Conservation (phyloP, 2,888 invertebrate genomes). For the Caenorhabditis sp. region DNA sequence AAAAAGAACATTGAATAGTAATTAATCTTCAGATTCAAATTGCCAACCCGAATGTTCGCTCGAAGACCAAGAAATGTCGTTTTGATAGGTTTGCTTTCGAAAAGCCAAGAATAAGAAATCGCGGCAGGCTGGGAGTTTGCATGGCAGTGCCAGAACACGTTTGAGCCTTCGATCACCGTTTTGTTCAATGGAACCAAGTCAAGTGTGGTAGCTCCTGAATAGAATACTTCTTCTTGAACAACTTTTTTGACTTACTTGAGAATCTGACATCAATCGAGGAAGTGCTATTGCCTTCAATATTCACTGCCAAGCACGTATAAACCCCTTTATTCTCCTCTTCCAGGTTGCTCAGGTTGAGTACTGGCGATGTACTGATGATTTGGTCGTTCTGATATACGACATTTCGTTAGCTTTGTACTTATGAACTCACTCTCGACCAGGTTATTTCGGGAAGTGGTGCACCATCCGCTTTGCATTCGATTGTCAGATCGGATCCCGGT, state of each 20-base stretch:
- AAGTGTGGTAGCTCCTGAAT: constrained; percentile 62
- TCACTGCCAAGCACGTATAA: constrained; percentile 74
- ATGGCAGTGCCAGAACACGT: constrained; percentile 76
- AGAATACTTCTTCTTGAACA: too few species aligned
- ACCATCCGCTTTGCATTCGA: constrained; percentile 69
- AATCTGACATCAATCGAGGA: constrained; percentile 64
- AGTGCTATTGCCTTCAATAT: constrained; percentile 69
- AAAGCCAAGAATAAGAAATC: constrained; percentile 73
- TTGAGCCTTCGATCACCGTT: constrained; percentile 73
- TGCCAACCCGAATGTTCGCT: constrained; percentile 67
- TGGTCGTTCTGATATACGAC: constrained; percentile 58
- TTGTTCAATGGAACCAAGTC: constrained; percentile 71
- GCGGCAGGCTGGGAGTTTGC: constrained; percentile 71
- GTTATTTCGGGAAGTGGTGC: constrained; percentile 71
- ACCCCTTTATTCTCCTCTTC: constrained; percentile 63
- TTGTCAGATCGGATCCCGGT: constrained; percentile 31
- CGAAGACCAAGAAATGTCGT: constrained; percentile 71
- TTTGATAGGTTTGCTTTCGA: constrained; percentile 68
- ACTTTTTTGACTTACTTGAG: constrained; percentile 66
- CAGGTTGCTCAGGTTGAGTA: constrained; percentile 51
- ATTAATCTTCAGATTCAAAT: background rate
- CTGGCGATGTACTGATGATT: constrained; percentile 63
- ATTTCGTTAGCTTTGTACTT: background rate
- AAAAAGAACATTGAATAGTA: constrained; percentile 4
- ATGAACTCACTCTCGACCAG: constrained; percentile 70